Conservation (phyloP, 2,113 vertebrate genomes). For the Baryphthengus martii region DNA sequence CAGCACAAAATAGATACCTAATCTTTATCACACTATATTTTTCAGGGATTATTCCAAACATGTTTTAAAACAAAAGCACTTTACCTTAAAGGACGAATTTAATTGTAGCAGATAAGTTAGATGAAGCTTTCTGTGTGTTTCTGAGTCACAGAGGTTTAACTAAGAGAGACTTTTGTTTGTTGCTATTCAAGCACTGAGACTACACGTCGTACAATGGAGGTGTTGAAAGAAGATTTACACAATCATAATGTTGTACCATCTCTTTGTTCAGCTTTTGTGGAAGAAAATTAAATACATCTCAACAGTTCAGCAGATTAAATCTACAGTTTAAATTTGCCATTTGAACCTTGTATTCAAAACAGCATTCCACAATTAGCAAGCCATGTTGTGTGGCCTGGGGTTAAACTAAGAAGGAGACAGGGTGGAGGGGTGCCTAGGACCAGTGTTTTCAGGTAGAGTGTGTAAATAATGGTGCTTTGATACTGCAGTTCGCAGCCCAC, state of each 20-base stretch:
- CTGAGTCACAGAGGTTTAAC: conserved; percentile 10
- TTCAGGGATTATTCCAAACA: not conserved
- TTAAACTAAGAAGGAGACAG: conserved; percentile 8
- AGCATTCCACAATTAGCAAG: conserved; percentile 48
- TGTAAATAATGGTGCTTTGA: conserved; percentile 23
- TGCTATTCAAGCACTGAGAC: conserved; percentile 9
- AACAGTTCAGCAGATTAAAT: conserved; percentile 57
- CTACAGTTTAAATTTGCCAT: conserved; percentile 49
- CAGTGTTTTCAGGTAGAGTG: not conserved
- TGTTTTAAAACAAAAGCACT: conserved; percentile 49
- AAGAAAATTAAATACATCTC: conserved; percentile 45
- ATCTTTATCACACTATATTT: not conserved
- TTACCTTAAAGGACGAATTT: conserved; percentile 25
- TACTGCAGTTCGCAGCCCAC: not conserved
- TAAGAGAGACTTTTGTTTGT: conserved; percentile 48
- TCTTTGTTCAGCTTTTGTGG: conserved; percentile 61
- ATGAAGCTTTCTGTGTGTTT: conserved; percentile 17
- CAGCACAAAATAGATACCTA: not conserved
- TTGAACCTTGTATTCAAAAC: conserved; percentile 58
- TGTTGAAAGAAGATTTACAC: conserved; percentile 63
- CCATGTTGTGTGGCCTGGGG: conserved; percentile 29
- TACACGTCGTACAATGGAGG: conserved; percentile 37
- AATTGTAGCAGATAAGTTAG: not conserved
- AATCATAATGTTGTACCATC: conserved; percentile 53
- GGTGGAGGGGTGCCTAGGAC: not conserved